Conservation (phyloP, 2,888 invertebrate species). For the Pristionchus fissidentatus region DNA sequence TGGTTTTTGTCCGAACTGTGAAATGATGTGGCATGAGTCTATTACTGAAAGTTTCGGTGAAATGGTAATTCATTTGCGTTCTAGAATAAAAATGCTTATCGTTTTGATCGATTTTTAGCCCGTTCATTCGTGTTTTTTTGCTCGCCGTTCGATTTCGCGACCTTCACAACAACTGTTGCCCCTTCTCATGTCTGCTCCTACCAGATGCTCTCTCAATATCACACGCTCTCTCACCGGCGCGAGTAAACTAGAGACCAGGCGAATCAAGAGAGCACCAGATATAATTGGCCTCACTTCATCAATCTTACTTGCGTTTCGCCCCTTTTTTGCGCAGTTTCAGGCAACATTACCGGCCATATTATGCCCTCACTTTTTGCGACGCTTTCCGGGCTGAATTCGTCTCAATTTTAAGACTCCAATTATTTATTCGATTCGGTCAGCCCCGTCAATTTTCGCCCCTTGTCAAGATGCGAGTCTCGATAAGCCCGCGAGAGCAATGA, state of each 20-base stretch:
- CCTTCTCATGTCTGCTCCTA: too few species aligned
- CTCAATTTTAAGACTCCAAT: not conserved
- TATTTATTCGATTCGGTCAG: not conserved
- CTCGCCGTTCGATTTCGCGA: too few species aligned
- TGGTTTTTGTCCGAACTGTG: too few species aligned
- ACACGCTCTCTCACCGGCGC: not conserved
- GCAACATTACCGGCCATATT: conserved; percentile 28
- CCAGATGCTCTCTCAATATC: not conserved
- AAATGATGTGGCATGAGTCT: too few species aligned
- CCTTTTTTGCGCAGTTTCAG: not conserved
- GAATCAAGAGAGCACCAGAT: not conserved
- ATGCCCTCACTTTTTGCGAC: not conserved
- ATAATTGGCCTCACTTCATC: not conserved
- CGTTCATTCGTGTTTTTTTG: too few species aligned
- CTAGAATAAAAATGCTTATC: too few species aligned
- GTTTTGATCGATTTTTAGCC: too few species aligned
- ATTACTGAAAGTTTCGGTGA: too few species aligned
- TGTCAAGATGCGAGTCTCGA: conserved; percentile 35
- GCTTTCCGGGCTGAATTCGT: not conserved
- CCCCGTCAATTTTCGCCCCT: not conserved
- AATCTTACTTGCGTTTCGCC: conserved; percentile 6
- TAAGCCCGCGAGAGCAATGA: too few species aligned
- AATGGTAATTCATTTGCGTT: too few species aligned
- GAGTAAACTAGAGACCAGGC: not conserved
- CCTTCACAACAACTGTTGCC: not conserved